Base-by-base conservation (phyloP, 2,888 invertebrate genomes). In the Drosophila sordidula region DNA sequence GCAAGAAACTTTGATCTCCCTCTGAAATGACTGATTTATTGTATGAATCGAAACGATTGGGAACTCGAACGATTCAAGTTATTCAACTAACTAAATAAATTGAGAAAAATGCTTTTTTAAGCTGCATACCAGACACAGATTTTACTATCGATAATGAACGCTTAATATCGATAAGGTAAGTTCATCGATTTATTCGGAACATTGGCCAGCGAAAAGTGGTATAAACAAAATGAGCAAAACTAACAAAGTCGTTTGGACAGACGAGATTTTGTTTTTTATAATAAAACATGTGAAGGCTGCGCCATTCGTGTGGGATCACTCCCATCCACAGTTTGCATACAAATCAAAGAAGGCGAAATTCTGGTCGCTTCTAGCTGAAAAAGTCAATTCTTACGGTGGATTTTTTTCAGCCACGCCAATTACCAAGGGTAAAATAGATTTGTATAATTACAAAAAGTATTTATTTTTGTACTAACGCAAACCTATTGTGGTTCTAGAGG, bases 221-320 rank as follows among this genome's bases (percentile, higher is more conserved):
- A 45, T 50, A 58, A 68, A 54, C 75, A 63, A 75, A 54, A 75
- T 75, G 75, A 75, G 38, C 22, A 75, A 74, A 68, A 68, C 18
- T 39, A 74, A 50, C 45, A 75, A 75, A 78, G 55, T 75, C 39
- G 69, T 56, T 42, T 75, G 78, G 75, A 63, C 69, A 0, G 75
- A 75, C 32, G 78, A 75, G 14, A 66, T 76, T 46, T 45, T 76
- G 50, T 57, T 54, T 45, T 76, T 75, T 55, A 59, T 76, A 9
- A 76, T 76, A 8, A 76, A 79, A 51, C 75, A 76, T 67, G 80
- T 76, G 11, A 79, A 79, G 39, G 58, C 62, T 0, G 67, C 76
- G 4, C 80, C 76, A 16, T 76, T 70, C 6, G 67, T 76, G 0
- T 76, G 76, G 76, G 80, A 76, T 46, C 71, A 76, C 51, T 55